phyloP scores from a whole-genome alignment of 2,888 invertebrate genomes.

The Drosophila stalkeri region DNA sequence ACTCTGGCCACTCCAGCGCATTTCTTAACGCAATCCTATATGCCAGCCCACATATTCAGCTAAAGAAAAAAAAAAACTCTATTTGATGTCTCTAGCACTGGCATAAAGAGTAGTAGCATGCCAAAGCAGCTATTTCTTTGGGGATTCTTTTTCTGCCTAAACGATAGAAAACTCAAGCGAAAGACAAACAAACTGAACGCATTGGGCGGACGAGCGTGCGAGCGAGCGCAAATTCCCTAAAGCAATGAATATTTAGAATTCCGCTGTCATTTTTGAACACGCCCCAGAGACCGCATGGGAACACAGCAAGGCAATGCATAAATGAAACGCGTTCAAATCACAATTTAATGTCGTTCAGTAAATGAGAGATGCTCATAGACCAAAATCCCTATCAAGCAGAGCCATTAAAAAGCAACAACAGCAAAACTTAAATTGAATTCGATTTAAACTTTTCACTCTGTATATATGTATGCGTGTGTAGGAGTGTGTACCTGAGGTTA shows the following conservation, averaged over 20 bases:
- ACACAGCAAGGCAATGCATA: conserved; percentile 43
- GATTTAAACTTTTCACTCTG: conserved; percentile 54
- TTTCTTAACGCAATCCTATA: not conserved
- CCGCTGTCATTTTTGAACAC: conserved; percentile 55
- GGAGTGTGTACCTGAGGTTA: conserved; percentile 27
- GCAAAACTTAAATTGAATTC: conserved; percentile 59
- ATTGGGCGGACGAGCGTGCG: conserved; percentile 10
- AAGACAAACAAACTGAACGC: conserved; percentile 20
- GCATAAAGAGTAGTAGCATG: conserved; percentile 1
- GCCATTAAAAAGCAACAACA: conserved; percentile 43
- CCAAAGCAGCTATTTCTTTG: conserved; percentile 10
- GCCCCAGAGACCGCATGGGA: conserved; percentile 38
- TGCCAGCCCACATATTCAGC: not conserved
- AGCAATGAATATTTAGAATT: conserved; percentile 61
- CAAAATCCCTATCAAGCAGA: conserved; percentile 1
- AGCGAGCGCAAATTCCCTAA: conserved; percentile 34
- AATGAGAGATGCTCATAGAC: conserved; percentile 18
- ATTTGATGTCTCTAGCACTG: not conserved
- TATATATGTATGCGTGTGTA: not conserved
- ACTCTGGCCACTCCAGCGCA: not conserved
- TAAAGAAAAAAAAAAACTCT: not conserved
- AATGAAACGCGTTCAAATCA: conserved; percentile 52
- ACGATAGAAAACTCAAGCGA: conserved; percentile 7
- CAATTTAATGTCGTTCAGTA: conserved; percentile 54
- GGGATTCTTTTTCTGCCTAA: conserved; percentile 31